Evolutionary conservation across 2,888 invertebrate genomes (phyloP).

Genomic region (Oeneis ivallda): DNA sequence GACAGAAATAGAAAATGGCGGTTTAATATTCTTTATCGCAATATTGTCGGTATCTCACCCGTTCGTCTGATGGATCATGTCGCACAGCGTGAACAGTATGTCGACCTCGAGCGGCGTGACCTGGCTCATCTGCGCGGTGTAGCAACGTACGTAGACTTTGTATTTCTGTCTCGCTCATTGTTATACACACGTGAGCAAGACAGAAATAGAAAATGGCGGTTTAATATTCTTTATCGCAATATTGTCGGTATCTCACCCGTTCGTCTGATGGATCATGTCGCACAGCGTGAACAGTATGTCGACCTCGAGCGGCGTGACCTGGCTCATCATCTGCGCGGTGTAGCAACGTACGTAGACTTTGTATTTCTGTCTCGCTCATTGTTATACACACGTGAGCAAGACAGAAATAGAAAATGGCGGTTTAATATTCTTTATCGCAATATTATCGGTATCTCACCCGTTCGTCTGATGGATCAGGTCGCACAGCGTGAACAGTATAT

Average conservation of each 20-base stretch:
- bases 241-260: slow-evolving; percentile 88
- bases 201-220: too few relatives aligned
- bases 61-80: slow-evolving; percentile 90
- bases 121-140: slow-evolving; percentile 98
- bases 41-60: slow-evolving; percentile 89
- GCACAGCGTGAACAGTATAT: slow-evolving; percentile 95
- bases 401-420: too few relatives aligned
- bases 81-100: slow-evolving; percentile 95
- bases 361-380: too few relatives aligned
- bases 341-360: slow-evolving; percentile 86
- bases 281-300: slow-evolving; percentile 97
- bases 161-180: too few relatives aligned
- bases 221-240: too few relatives aligned
- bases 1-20: too few relatives aligned
- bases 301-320: slow-evolving; percentile 97
- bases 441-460: slow-evolving; percentile 83
- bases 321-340: slow-evolving; percentile 99
- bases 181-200: too few relatives aligned
- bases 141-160: slow-evolving; percentile 86
- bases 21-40: too few relatives aligned
- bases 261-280: slow-evolving; percentile 91
- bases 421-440: too few relatives aligned
- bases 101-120: slow-evolving; percentile 98
- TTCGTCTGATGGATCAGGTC: slow-evolving; percentile 92
- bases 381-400: too few relatives aligned